phyloP scores from a whole-genome alignment of 2,888 invertebrate genomes.

The Parnassius smintheus region DNA sequence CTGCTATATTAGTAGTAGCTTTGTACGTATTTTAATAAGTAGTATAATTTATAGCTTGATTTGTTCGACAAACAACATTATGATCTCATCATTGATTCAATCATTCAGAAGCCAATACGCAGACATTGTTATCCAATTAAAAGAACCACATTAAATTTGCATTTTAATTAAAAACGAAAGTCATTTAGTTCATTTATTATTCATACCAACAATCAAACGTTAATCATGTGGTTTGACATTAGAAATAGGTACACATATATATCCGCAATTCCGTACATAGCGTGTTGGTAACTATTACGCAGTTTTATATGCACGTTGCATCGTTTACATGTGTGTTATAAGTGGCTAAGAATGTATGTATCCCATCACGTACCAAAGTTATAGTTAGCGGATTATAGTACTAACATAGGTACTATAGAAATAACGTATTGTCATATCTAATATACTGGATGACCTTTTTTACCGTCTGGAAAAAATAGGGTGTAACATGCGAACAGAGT shows the following conservation, averaged over 20 bases:
- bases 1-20: too few species aligned
- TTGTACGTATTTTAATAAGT: too few species aligned
- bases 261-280: conserved; percentile 22
- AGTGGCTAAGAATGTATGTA: neutral
- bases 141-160: conserved; percentile 10
- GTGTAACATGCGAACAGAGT: too few species aligned
- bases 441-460: too few species aligned
- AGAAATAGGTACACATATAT: conserved; percentile 11
- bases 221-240: conserved; percentile 18
- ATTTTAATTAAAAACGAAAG: conserved; percentile 20
- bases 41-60: too few species aligned
- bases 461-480: too few species aligned
- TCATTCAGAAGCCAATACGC: too few species aligned
- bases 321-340: conserved; percentile 10
- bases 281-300: conserved; percentile 2
- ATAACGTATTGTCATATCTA: too few species aligned
- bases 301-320: conserved; percentile 15
- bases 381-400: neutral
- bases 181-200: conserved; percentile 11
- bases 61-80: too few species aligned
- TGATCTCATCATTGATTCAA: too few species aligned
- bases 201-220: conserved; percentile 8
- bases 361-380: too few species aligned
- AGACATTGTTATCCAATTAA: neutral
- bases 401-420: neutral